Evolutionary conservation across 2,888 invertebrate genomes (phyloP).

Genomic region (Carcina quercana): DNA sequence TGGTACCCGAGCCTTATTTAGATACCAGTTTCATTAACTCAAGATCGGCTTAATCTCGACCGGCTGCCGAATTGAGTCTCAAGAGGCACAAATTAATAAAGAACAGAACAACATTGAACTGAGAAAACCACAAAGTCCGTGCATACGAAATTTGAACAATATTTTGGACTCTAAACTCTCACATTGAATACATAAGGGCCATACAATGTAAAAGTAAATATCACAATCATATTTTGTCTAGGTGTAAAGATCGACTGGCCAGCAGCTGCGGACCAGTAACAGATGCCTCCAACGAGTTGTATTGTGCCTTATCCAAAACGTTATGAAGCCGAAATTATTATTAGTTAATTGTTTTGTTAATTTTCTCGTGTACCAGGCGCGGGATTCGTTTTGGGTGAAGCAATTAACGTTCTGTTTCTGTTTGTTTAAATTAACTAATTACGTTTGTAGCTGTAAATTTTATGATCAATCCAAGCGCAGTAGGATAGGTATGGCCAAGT

Average conservation of each 20-base stretch:
- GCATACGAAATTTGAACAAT: slow-evolving; percentile 1
- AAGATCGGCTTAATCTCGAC: slow-evolving; percentile 57
- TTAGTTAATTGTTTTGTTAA: slow-evolving; percentile 59
- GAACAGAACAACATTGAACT: slow-evolving; percentile 49
- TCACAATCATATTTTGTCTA: slow-evolving; percentile 24
- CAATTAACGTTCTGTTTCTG: slow-evolving; percentile 10
- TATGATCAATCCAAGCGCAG: background rate
- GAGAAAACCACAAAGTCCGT: slow-evolving; percentile 10
- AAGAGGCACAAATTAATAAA: slow-evolving; percentile 67
- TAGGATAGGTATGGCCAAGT: background rate
- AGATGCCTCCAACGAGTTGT: slow-evolving; percentile 59
- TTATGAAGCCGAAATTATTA: slow-evolving; percentile 46
- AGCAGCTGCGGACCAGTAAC: slow-evolving; percentile 50
- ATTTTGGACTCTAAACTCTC: slow-evolving; percentile 23
- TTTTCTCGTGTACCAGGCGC: slow-evolving; percentile 28
- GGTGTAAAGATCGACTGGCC: slow-evolving; percentile 30
- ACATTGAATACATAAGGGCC: slow-evolving; percentile 16
- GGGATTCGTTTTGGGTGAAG: slow-evolving; percentile 21
- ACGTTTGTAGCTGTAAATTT: slow-evolving; percentile 11
- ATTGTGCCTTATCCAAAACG: slow-evolving; percentile 43
- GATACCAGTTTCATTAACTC: slow-evolving; percentile 51
- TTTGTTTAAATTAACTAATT: slow-evolving; percentile 21
- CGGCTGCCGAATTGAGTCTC: slow-evolving; percentile 43
- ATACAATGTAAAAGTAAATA: slow-evolving; percentile 3
- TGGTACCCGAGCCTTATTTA: slow-evolving; percentile 25